Evolutionary conservation across 2,888 invertebrate genomes (phyloP).

Genomic region (Alloscopus bannaensis): DNA sequence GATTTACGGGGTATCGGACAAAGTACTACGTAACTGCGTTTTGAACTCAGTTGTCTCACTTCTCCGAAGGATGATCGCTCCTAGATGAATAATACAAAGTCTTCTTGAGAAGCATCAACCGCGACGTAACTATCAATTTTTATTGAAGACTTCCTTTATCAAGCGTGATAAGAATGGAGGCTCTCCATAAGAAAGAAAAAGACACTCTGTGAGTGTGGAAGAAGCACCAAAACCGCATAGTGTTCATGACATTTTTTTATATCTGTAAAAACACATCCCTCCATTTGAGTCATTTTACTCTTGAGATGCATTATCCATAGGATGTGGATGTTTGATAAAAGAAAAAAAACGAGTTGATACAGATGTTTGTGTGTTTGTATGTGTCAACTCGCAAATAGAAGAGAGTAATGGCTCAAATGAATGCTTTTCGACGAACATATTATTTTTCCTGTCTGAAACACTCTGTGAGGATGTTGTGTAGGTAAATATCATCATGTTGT

Average conservation of each 20-base stretch:
- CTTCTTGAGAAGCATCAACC: background rate
- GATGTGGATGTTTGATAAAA: constrained; percentile 42
- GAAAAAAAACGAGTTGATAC: constrained; percentile 37
- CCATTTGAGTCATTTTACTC: constrained; percentile 13
- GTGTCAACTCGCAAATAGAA: background rate
- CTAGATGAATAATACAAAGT: constrained; percentile 10
- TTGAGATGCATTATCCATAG: constrained; percentile 35
- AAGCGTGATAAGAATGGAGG: background rate
- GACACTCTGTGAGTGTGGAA: constrained; percentile 6
- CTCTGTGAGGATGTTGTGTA: constrained; percentile 7
- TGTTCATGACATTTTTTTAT: too few relatives aligned
- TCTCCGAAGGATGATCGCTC: too few relatives aligned
- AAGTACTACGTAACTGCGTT: too few relatives aligned
- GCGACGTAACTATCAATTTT: constrained; percentile 35
- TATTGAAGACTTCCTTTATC: constrained; percentile 36
- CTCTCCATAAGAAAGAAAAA: constrained; percentile 26
- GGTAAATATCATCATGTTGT: constrained; percentile 15
- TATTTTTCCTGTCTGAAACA: constrained; percentile 12
- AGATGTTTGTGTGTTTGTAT: background rate
- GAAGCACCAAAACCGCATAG: too few relatives aligned
- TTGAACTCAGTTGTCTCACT: too few relatives aligned
- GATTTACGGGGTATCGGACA: background rate
- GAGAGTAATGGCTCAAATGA: background rate
- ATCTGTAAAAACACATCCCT: background rate
- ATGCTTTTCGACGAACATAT: background rate